phyloP scores from a whole-genome alignment of 1,140 invertebrate genomes.

The Hyles euphorbiae region DNA sequence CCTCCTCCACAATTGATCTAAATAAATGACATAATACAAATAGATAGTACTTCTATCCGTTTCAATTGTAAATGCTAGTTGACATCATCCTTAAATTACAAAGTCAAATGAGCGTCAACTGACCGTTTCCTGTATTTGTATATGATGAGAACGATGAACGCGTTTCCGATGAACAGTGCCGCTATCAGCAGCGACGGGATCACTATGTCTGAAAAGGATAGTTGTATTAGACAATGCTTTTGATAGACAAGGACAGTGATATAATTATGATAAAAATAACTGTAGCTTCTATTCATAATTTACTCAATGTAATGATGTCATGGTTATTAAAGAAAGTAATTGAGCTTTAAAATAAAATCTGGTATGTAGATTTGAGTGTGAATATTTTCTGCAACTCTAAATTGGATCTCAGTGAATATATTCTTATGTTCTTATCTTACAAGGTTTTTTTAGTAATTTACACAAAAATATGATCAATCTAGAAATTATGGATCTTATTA shows the following conservation, averaged over 20 bases:
- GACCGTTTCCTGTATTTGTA: constrained; percentile 81
- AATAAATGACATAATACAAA: too few relatives aligned
- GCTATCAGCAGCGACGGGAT: constrained; percentile 79
- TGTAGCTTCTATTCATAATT: background rate
- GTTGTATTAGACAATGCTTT: constrained; percentile 1
- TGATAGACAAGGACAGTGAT: constrained; percentile 1
- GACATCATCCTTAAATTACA: background rate
- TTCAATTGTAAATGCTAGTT: background rate
- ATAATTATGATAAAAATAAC: background rate
- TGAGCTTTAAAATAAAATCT: too few relatives aligned
- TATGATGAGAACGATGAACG: constrained; percentile 81
- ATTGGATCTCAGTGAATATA: too few relatives aligned
- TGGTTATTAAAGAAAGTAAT: too few relatives aligned
- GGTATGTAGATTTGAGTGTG: too few relatives aligned
- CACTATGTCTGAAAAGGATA: constrained; percentile 77
- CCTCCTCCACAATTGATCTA: too few relatives aligned
- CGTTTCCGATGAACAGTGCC: constrained; percentile 79
- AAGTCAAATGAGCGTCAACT: constrained; percentile 23
- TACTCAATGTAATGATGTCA: background rate
- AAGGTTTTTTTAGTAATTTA: too few relatives aligned
- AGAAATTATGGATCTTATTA: too few relatives aligned
- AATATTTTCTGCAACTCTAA: too few relatives aligned
- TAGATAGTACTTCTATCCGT: too few relatives aligned
- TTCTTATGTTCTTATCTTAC: too few relatives aligned
- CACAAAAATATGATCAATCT: too few relatives aligned